Evolutionary conservation across 2,888 invertebrate species (phyloP), one percentile per base, ranked within the genome.

Genomic region (Petrophora chlorosata): DNA sequence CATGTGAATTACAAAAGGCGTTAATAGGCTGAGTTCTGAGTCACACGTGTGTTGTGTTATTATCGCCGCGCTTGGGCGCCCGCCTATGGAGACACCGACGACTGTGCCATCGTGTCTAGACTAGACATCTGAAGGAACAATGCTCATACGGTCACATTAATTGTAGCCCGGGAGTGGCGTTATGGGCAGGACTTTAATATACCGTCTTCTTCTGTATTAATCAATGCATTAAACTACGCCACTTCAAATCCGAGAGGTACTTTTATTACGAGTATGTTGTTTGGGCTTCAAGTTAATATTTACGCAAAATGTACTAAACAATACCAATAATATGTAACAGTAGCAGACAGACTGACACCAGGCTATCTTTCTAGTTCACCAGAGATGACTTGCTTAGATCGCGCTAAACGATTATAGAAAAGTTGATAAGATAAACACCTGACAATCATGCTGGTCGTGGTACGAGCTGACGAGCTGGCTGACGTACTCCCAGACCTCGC

Each of bases 401-500:
- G n/a, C n/a, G n/a, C n/a, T n/a, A n/a, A n/a, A n/a, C n/a, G n/a
- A n/a, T n/a, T n/a, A n/a, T n/a, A n/a, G n/a, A n/a, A n/a, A n/a
- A n/a, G n/a, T n/a, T n/a, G n/a, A n/a, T 1, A 13, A 42, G 34
- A 51, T 28, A 54, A 59, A 59, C 75, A 88, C 87, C 87, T 89
- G 89, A 65, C 85, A 82, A 61, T 90, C 82, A 61, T 91, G 91
- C 62, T 91, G 91, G 55, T 91, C 89, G 71, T 91, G 91, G 68
- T 92, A 93, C 33, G 91, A 91, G 81, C 91, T 92, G 76, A 93
- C 92, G 58, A 93, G 88, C 68, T 92, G 92, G 76, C 91, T 92
- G 77, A 93, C 93, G 73, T 92, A 93, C 82, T 93, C 93, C 93
- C 93, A 93, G 63, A 93, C 92, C 66, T 92, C 92, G 63, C 92